Base-by-base conservation (phyloP, 2,888 invertebrate species). In the Drosophila buzzatii region DNA sequence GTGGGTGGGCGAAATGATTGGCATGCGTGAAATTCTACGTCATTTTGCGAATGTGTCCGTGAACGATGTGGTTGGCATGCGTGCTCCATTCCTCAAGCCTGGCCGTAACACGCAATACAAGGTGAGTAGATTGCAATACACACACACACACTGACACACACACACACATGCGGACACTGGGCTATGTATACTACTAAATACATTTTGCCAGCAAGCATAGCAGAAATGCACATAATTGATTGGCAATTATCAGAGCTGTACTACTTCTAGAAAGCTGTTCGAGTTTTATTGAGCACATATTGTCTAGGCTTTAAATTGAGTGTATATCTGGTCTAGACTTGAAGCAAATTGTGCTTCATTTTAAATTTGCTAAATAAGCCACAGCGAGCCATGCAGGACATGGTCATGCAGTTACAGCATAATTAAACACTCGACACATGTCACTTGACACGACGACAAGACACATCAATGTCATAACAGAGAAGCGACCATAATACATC, bases 1-100 rank as follows among this genome's bases (percentile, higher is more conserved):
- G 92, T 98, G 98, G 98, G 97, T 96, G 0, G 97, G 97, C 27
- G 98, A 98, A 93, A 97, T 98, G 97, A 96, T 98, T 85, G 98
- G 98, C 57, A 98, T 98, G 98, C 95, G 97, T 74, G 97, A 97
- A 92, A 97, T 98, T 85, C 94, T 98, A 31, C 95, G 95, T 74
- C 95, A 96, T 90, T 97, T 98, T 91, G 95, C 97, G 12, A 97
- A 97, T 92, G 95, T 98, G 71, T 96, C 97, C 16, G 95, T 95
- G 57, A 95, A 95, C 61, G 97, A 98, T 90, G 95, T 98, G 44
- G 96, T 97, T 39, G 98, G 98, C 57, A 96, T 98, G 94, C 94
- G 98, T 87, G 98, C 97, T 12, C 98, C 98, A 3, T 98, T 97
- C 93, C 94, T 98, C 70, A 98, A 98, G 92, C 98, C 98, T n/a